Conservation (phyloP, 2,888 invertebrate genomes). For the Andricus curvator region DNA sequence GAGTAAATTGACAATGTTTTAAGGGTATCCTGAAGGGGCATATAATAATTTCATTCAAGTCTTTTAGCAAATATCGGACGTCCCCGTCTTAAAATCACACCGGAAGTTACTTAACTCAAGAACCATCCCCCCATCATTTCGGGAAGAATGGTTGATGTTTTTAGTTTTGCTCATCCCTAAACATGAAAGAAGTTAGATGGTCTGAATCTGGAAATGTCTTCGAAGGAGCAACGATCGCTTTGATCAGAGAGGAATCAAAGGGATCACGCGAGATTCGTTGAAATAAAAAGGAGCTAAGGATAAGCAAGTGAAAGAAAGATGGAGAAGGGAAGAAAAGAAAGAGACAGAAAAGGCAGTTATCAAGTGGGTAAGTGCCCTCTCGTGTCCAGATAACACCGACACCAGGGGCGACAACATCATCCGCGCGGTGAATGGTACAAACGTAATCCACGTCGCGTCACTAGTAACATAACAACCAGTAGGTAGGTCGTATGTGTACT, state of each 20-base stretch:
- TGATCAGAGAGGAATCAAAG: constrained; percentile 41
- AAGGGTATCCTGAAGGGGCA: no score
- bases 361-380: constrained; percentile 76
- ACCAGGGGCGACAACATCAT: constrained; percentile 77
- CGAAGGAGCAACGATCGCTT: constrained; percentile 41
- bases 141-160: background rate
- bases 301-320: constrained; percentile 42
- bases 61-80: no score
- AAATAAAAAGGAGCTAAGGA: constrained; percentile 44
- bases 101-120: background rate
- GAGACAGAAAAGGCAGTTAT: constrained; percentile 66
- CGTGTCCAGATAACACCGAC: constrained; percentile 76
- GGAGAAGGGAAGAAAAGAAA: constrained; percentile 50
- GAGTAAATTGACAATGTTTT: no score
- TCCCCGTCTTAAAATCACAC: background rate
- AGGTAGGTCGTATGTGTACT: constrained; percentile 53
- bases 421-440: constrained; percentile 72
- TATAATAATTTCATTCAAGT: no score
- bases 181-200: background rate
- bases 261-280: constrained; percentile 39
- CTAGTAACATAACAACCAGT: constrained; percentile 66
- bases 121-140: constrained; percentile 34
- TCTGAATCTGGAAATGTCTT: constrained; percentile 13
- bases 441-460: constrained; percentile 72
- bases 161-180: background rate